Percentiles rank a stretch among this genome's conserved stretches.
phyloP scores from a whole-genome alignment of 2,113 vertebrate genomes.

The Furnarius figulus region DNA sequence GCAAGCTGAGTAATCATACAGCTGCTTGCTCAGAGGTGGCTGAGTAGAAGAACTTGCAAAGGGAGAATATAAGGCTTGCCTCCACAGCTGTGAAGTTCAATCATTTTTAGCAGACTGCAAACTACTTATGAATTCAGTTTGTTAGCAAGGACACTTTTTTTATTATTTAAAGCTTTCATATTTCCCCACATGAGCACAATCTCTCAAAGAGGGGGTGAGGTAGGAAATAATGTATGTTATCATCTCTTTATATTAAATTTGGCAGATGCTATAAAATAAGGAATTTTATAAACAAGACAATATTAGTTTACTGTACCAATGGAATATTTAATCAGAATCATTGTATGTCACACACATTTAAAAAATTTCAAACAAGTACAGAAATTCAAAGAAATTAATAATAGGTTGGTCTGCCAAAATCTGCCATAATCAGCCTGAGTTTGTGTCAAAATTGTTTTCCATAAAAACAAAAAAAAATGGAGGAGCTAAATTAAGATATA shows the following conservation, averaged over 20 bases:
- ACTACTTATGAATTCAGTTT: conserved; percentile 4
- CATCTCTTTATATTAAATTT: conserved; percentile 27
- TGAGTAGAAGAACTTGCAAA: not conserved
- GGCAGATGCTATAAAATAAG: conserved; percentile 3
- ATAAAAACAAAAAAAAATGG: not conserved
- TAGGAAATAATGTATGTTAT: conserved; percentile 17
- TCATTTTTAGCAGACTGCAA: conserved; percentile 9
- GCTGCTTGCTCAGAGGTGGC: conserved; percentile 44
- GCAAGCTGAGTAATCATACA: conserved; percentile 32
- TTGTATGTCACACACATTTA: not conserved
- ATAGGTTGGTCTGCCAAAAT: not conserved
- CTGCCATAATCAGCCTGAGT: not conserved
- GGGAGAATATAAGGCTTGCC: not conserved
- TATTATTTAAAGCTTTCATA: not conserved
- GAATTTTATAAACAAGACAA: conserved; percentile 22
- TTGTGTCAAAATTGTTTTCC: not conserved
- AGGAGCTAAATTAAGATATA: not conserved
- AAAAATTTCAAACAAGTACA: conserved; percentile 13
- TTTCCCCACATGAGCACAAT: not conserved
- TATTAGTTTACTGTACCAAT: not conserved
- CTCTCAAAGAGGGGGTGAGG: not conserved
- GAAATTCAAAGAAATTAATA: not conserved
- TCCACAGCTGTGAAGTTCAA: conserved; percentile 25
- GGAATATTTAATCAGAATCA: conserved; percentile 10
- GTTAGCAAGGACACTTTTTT: not conserved